A percentile compares a stretch with the other conserved stretches of the same genome.
phyloP scores from a whole-genome alignment of 2,797 vertebrate genomes.

The Cichlasoma orientale region DNA sequence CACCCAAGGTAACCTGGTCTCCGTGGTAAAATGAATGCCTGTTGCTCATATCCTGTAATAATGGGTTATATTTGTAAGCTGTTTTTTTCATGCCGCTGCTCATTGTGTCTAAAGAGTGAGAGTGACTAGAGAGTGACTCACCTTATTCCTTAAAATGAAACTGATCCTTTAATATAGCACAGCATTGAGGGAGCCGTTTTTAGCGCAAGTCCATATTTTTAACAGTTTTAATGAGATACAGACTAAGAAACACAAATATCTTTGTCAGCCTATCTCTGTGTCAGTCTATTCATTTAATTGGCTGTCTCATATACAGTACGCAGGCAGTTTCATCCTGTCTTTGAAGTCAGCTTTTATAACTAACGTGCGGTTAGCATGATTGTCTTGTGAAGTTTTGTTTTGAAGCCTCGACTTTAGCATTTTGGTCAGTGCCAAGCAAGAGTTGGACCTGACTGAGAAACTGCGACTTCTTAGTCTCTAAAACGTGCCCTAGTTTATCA shows the following conservation, averaged over 20 bases:
- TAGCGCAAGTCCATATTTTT: slow-evolving; percentile 15
- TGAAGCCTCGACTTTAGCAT: too few relatives aligned
- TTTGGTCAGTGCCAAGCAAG: too few relatives aligned
- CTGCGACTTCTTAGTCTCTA: too few relatives aligned
- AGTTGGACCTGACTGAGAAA: background rate
- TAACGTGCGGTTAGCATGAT: background rate
- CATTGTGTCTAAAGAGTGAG: slow-evolving; percentile 55
- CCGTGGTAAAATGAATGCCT: slow-evolving; percentile 62
- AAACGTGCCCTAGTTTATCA: too few relatives aligned
- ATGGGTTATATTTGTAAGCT: slow-evolving; percentile 62
- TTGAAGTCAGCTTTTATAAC: background rate
- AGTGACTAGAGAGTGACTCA: slow-evolving; percentile 66
- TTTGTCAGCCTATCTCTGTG: background rate
- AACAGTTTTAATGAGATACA: slow-evolving; percentile 20
- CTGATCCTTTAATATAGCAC: slow-evolving; percentile 33
- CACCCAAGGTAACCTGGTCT: slow-evolving; percentile 55
- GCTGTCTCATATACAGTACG: background rate
- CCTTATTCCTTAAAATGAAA: slow-evolving; percentile 58
- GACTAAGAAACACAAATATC: background rate
- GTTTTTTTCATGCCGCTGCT: slow-evolving; percentile 53
- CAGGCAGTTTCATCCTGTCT: background rate
- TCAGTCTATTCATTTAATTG: background rate
- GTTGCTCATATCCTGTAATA: slow-evolving; percentile 69
- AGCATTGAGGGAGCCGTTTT: slow-evolving; percentile 19
- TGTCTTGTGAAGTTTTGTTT: too few relatives aligned